Percentiles rank a stretch among this genome's conserved stretches.
These are phyloP conservation scores for Nomada ferruginata DNA, from an alignment of 2,888 invertebrate species.

Conservation along the genomic window DNA sequence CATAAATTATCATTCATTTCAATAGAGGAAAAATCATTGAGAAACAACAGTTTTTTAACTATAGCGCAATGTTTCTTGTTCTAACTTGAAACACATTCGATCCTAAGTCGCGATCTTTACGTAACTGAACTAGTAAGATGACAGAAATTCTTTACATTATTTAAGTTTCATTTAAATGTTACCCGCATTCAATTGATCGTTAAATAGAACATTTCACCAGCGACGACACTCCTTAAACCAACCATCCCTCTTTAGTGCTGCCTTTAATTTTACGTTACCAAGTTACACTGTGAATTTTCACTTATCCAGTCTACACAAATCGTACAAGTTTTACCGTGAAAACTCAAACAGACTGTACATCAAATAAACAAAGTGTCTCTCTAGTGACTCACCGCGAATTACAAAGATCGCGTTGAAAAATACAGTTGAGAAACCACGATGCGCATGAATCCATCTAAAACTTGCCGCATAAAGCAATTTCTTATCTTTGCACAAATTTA, in stretches of 20 bases:
- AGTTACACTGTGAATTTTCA: too few species aligned
- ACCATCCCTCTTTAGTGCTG: too few species aligned
- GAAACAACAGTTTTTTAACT: background rate
- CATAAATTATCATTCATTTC: background rate
- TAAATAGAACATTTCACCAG: too few species aligned
- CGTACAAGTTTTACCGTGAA: too few species aligned
- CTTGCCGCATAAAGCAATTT: background rate
- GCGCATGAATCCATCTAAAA: background rate
- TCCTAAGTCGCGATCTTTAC: background rate
- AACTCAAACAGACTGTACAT: background rate
- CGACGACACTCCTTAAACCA: too few species aligned
- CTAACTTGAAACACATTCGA: background rate
- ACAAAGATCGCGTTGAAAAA: constrained; percentile 1
- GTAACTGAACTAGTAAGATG: background rate
- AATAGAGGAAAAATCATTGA: background rate
- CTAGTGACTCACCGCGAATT: constrained; percentile 26
- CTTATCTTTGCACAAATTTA: background rate
- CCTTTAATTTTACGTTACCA: too few species aligned
- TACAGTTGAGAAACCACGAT: too few species aligned
- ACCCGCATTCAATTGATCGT: too few species aligned
- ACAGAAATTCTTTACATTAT: background rate
- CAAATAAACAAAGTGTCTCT: background rate
- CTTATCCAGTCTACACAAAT: too few species aligned
- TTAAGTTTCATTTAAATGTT: too few species aligned
- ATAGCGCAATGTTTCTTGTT: background rate